Evolutionary conservation across 1,140 invertebrate genomes (phyloP), one percentile per base, ranked within the genome.

Genomic region (Megalopta genalis): DNA sequence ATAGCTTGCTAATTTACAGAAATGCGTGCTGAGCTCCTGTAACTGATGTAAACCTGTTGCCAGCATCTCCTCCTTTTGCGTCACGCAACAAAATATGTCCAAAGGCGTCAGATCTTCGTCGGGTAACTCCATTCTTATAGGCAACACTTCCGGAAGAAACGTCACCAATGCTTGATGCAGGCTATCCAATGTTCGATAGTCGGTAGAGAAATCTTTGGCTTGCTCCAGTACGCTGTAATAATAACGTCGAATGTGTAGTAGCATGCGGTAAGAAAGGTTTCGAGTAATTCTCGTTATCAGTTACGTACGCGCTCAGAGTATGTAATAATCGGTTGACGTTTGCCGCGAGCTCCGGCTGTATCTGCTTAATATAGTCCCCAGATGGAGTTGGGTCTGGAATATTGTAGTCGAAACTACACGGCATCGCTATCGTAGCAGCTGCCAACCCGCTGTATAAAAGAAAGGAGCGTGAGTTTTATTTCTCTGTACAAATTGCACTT

Each of bases 81-180:
- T 91, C 8, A 92, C 25, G 71, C 91, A 93, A 66, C 69, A 92
- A 72, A 88, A 91, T 18, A 93, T 14, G 80, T 93, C 91, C 1
- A 91, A 67, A 8, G 87, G 87, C 8, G 60, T 65, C 10, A 91
- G 39, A 9, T 86, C 27, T 9, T 62, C 16, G 16, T 54, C 14
- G 0, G 32, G 39, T 2, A 76, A 42, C 27, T 54, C 57, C 23
- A 9, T 10, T 18, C 0, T 6, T 16, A 82, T 27, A 14, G n/a
- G 16, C 0, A 23, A 2, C 21, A 3, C 6, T 49, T 87, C 84
- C 9, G 87, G 85, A 9, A 88, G 76, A 64, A 91, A 91, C 42
- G 70, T 82, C 9, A 76, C 64, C 18, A 93, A 78, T n/a, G 81
- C 52, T 27, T 91, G 77, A 39, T 88, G 82, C 8, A 92, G 62